phyloP scores from a whole-genome alignment of 2,888 invertebrate genomes.

The Holacanthella duospinosa region DNA sequence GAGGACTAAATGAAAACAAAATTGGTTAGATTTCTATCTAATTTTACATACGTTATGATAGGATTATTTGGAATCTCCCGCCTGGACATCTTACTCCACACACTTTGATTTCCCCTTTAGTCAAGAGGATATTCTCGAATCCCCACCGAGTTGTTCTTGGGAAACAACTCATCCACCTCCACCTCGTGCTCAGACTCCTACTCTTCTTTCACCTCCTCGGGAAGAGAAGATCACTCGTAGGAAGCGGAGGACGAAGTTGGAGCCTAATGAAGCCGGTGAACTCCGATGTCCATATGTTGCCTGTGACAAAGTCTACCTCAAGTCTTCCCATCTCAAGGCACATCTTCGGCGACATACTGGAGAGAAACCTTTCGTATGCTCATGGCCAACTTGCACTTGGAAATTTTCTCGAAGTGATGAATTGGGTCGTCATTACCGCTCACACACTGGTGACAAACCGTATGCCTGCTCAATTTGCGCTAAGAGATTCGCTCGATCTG shows the following conservation, averaged over 20 bases:
- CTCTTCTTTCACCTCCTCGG: background rate
- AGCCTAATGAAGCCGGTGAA: constrained; percentile 41
- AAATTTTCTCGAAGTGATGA: constrained; percentile 90
- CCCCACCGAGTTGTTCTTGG: background rate
- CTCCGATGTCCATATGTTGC: constrained; percentile 57
- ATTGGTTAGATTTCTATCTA: background rate
- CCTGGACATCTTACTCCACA: background rate
- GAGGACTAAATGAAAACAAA: background rate
- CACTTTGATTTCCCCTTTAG: background rate
- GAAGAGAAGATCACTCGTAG: background rate
- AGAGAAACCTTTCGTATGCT: constrained; percentile 48
- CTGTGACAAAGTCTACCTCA: constrained; percentile 73
- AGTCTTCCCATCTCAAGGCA: constrained; percentile 80
- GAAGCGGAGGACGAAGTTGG: background rate
- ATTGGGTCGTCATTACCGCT: constrained; percentile 78
- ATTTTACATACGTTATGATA: background rate
- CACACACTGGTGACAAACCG: constrained; percentile 91
- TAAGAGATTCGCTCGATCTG: constrained; percentile 83
- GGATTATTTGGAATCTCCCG: background rate
- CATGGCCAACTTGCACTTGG: constrained; percentile 71
- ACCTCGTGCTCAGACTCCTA: background rate
- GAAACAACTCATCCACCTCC: background rate
- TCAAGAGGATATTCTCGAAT: background rate
- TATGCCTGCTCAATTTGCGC: constrained; percentile 79
- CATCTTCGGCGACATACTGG: constrained; percentile 76